Base-by-base conservation (phyloP, 53 echinoderm and acorn worm genomes). In the Echinometra lucunter region DNA sequence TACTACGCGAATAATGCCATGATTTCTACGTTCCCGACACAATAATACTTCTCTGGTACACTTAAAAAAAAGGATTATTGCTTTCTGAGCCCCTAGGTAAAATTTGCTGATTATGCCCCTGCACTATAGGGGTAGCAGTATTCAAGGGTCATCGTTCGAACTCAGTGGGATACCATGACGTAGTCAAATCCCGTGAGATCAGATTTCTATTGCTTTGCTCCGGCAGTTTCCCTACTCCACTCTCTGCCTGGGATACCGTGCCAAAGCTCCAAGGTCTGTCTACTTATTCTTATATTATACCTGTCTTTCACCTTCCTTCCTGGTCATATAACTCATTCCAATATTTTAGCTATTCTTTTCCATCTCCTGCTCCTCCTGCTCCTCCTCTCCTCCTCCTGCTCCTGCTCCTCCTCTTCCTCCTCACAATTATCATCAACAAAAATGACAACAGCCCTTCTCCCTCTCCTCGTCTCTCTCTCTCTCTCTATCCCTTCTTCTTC, bases 181-280 rank as follows among this genome's bases (percentile, higher is more conserved):
- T 78, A 21, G 35, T 21, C 78, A 78, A 21, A 38, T 72, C 72
- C 72, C 72, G 12, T 32, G 72, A 35, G 70, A 32, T 72, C 72
- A 32, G 35, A 72, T 63, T 90, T 90, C 57, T 90, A 32, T 56
- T 90, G 10, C 57, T 44, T 56, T 90, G 10, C 57, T 44, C 90
- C 38, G 58, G 28, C 23, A 17, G 38, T 32, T 90, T 34, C 37
- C 15, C 4, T 53, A 53, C 63, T 9, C 21, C 63, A 63, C 63
- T 63, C 56, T 56, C 13, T 13, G 7, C 13, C 13, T 9, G 56
- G 13, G 13, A 56, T 9, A 56, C 13, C 56, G 7, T 56, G 13
- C 56, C 56, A n/a, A n/a, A n/a, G n/a, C n/a, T n/a, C n/a, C n/a
- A n/a, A n/a, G n/a, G 53, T 30, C 72, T 57, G 12, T 72, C 72